Base-by-base conservation (phyloP, 1,140 invertebrate species). In the Bombus haemorrhoidalis region DNA sequence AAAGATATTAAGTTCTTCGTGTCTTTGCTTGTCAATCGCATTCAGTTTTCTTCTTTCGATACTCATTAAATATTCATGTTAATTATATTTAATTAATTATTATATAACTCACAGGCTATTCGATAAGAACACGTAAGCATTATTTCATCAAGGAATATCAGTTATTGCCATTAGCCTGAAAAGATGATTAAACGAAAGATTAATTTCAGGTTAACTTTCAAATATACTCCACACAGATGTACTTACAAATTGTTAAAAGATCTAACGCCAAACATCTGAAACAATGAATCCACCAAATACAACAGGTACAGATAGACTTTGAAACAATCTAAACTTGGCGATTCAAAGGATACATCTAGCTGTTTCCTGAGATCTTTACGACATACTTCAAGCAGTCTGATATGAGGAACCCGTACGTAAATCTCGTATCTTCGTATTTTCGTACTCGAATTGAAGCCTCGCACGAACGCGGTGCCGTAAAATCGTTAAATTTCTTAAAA, bases 391-490 rank as follows among this genome's bases (percentile, higher is more conserved):
- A 91, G 87, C 77, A 88, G 86, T 90, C 87, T 92, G 92, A 93
- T 93, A 93, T 93, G 90, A 93, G 82, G 81, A 89, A 86, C 71
- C 75, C 80, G 81, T 81, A 86, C 86, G 83, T 72, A 81, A 87
- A 82, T 62, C 59, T 62, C 28, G 28, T n/a, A 62, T 62, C 28
- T 81, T 77, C 77, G 75, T 73, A 47, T 64, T 74, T 78, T 85
- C 72, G 88, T 86, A 90, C 85, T 69, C 73, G 73, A 82, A 87
- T 85, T 71, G 88, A 92, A 92, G 90, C 91, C 92, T 93, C 91
- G 92, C 86, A 89, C 91, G 87, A 93, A 90, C 89, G 72, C 74
- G 84, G 72, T 90, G 89, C 86, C 66, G 64, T 85, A 88, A 90
- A 87, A 78, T 90, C 73, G 69, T 84, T 64, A 89, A 91, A 77